Evolutionary conservation across 2,888 invertebrate species (phyloP), one percentile per base, ranked within the genome.

Genomic region (Theristus sp.): DNA sequence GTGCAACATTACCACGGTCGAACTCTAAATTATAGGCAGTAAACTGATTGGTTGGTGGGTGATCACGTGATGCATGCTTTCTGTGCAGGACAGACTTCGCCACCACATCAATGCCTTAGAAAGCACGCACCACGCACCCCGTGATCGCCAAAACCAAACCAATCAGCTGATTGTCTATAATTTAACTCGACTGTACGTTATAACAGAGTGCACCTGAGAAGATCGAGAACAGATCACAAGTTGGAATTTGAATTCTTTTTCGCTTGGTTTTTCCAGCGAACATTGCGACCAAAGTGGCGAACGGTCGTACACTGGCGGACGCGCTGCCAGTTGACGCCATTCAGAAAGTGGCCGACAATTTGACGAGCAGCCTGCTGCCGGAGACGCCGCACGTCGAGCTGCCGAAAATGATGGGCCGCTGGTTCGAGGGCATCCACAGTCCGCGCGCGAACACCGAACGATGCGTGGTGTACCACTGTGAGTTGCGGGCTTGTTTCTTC

Each of bases 401-500:
- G 58, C 66, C 65, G 62, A 72, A 71, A 63, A 68, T 71, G 64
- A 72, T 72, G 72, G 72, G 72, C 62, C 66, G 72, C 60, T 72
- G 72, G 72, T 70, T 70, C 63, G 70, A 70, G 61, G 70, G 70
- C 62, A 68, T 70, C 64, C 69, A 70, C 67, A 69, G 68, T 46
- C 70, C 70, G 59, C 2, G 65, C 61, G 64, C 49, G 62, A 69
- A 69, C 28, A 71, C 72, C 59, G 73, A 72, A 62, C 66, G 72
- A 61, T 72, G 72, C 62, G 71, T 72, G 61, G 72, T 72, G 52
- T 71, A 72, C 62, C 72, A 72, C 58, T 72, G 71, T 72, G 60
- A 68, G 70, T 38, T 13, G n/a, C n/a, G n/a, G n/a, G n/a, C n/a
- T n/a, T n/a, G n/a, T n/a, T n/a, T n/a, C n/a, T n/a, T n/a, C n/a